A percentile compares a stretch with the other conserved stretches of the same genome.
Evolutionary conservation across 2,888 invertebrate species (phyloP).

Genomic region (Cacoxenus indagator): DNA sequence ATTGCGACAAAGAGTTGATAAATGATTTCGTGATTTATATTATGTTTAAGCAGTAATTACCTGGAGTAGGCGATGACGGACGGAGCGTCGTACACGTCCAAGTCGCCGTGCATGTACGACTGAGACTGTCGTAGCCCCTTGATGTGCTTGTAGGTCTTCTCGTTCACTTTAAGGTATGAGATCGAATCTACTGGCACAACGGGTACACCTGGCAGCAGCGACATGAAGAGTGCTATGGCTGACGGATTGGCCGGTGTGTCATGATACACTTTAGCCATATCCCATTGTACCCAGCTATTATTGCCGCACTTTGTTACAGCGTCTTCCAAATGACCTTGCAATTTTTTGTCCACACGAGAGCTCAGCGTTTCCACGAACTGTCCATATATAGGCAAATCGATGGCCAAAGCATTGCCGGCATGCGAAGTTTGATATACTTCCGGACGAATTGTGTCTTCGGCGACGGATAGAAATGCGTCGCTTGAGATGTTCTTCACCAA

Average conservation of each 20-base stretch:
- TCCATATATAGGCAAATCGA: slow-evolving; percentile 68
- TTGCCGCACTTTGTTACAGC: slow-evolving; percentile 53
- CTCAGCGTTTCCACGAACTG: slow-evolving; percentile 58
- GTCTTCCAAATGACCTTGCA: slow-evolving; percentile 54
- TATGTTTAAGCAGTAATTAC: slow-evolving; percentile 70
- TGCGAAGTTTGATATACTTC: slow-evolving; percentile 55
- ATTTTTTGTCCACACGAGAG: slow-evolving; percentile 47
- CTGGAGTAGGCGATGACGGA: slow-evolving; percentile 79
- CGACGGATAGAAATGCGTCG: slow-evolving; percentile 70
- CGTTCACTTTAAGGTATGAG: slow-evolving; percentile 45
- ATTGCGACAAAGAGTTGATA: slow-evolving; percentile 18
- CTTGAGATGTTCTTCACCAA: slow-evolving; percentile 75
- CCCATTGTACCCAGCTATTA: slow-evolving; percentile 69
- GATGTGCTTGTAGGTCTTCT: slow-evolving; percentile 57
- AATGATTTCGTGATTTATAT: neutral
- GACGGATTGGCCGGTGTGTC: slow-evolving; percentile 50
- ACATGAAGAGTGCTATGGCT: slow-evolving; percentile 77
- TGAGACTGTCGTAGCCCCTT: slow-evolving; percentile 72
- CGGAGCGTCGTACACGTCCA: slow-evolving; percentile 68
- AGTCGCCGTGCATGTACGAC: slow-evolving; percentile 78
- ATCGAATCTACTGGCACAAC: slow-evolving; percentile 71
- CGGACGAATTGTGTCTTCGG: slow-evolving; percentile 63
- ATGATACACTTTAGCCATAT: slow-evolving; percentile 53
- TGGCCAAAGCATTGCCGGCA: slow-evolving; percentile 50
- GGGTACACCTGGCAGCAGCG: slow-evolving; percentile 86